Evolutionary conservation across 2,113 vertebrate genomes (phyloP).

Genomic region (Tonatia bakeri): DNA sequence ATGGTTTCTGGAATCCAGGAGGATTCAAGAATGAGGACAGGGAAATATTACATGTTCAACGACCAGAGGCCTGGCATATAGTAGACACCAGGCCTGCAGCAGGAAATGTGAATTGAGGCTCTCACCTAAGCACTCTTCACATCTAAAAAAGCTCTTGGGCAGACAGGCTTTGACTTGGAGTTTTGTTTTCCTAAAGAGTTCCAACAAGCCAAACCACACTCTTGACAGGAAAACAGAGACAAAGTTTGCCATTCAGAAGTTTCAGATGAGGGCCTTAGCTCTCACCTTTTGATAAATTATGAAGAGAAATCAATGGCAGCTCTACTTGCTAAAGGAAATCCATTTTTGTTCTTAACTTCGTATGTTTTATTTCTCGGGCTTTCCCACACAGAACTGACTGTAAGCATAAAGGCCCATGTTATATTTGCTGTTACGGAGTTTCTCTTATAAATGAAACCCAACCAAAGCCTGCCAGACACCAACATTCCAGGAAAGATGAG

Average conservation of each 20-base stretch:
- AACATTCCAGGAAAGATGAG: not conserved
- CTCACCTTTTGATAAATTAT: slow-evolving; percentile 30
- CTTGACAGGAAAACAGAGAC: slow-evolving; percentile 8
- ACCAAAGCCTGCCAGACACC: slow-evolving; percentile 31
- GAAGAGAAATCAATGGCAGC: slow-evolving; percentile 1
- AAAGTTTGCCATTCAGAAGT: not conserved
- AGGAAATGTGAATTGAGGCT: not conserved
- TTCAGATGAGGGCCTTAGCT: not conserved
- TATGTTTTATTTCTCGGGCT: slow-evolving; percentile 6
- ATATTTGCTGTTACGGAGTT: not conserved
- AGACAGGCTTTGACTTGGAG: slow-evolving; percentile 29
- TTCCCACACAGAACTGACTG: not conserved
- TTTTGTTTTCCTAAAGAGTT: not conserved
- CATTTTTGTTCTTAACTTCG: not conserved
- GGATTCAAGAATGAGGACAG: slow-evolving; percentile 33
- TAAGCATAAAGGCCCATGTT: not conserved
- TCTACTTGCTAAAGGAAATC: not conserved
- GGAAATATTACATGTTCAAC: not conserved
- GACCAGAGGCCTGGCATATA: not conserved
- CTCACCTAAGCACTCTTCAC: not conserved
- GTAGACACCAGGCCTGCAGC: not conserved
- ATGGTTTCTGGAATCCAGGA: slow-evolving; percentile 29
- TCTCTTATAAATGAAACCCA: slow-evolving; percentile 8
- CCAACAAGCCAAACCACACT: slow-evolving; percentile 4
- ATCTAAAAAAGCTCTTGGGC: not conserved